A percentile compares a stretch with the other conserved stretches of the same genome.
phyloP scores from a whole-genome alignment of 2,888 invertebrate species.

The Scaptomyza caliginosa region DNA sequence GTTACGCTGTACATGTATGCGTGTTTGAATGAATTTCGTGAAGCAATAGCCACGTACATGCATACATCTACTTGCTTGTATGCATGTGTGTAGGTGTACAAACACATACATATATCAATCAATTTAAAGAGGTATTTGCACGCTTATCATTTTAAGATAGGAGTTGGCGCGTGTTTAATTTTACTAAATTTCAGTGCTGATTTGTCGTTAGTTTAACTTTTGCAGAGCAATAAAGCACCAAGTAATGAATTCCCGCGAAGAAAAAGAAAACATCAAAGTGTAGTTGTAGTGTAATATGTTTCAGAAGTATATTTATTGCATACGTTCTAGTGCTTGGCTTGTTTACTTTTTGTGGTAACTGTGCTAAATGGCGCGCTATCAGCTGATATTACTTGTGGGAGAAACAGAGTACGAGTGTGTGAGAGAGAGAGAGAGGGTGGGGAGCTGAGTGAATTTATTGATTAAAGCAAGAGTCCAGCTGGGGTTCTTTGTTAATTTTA shows the following conservation, averaged over 20 bases:
- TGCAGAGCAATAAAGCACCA: constrained; percentile 13
- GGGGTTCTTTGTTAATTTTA: constrained; percentile 54
- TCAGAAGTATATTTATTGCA: no score
- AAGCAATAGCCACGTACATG: constrained; percentile 10
- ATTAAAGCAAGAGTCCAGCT: constrained; percentile 63
- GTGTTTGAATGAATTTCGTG: not conserved
- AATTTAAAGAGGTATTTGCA: constrained; percentile 51
- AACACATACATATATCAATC: constrained; percentile 27
- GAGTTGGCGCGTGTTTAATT: constrained; percentile 67
- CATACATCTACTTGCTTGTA: not conserved
- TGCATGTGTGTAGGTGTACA: not conserved
- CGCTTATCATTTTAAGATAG: constrained; percentile 62
- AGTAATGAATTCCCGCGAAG: not conserved
- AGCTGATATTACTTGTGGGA: constrained; percentile 43
- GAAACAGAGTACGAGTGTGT: not conserved
- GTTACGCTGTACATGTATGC: not conserved
- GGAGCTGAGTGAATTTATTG: constrained; percentile 61
- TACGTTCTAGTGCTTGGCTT: not conserved
- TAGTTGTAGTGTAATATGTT: no score
- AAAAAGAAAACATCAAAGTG: not conserved
- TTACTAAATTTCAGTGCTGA: constrained; percentile 36
- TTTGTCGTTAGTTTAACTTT: constrained; percentile 17
- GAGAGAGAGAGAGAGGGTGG: constrained; percentile 8
- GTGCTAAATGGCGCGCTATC: constrained; percentile 28
- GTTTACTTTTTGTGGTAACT: constrained; percentile 22